A percentile compares a stretch with the other conserved stretches of the same genome.
Evolutionary conservation across 2,797 vertebrate genomes (phyloP).

Genomic region (Microchirus variegatus): DNA sequence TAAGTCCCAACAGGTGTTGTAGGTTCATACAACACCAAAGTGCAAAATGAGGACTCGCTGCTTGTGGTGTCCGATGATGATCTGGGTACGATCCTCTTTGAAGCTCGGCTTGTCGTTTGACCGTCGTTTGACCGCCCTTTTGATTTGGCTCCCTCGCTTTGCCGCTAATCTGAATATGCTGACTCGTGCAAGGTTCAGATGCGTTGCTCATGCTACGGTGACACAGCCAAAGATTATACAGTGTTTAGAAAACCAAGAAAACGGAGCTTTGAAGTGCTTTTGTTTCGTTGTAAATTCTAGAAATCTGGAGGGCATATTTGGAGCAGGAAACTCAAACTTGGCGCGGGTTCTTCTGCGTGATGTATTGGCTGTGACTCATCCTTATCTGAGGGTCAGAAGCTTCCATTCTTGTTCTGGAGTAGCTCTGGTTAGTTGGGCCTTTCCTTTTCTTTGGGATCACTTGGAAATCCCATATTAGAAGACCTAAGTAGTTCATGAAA

Average conservation of each 20-base stretch:
- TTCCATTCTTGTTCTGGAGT: constrained; percentile 2
- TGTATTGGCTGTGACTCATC: constrained; percentile 24
- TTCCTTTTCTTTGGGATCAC: too few relatives aligned
- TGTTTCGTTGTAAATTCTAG: constrained; percentile 36
- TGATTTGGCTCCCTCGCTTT: not conserved
- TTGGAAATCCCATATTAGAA: too few relatives aligned
- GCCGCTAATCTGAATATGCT: not conserved
- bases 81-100: not conserved
- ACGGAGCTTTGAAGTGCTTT: constrained; percentile 39
- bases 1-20: not conserved
- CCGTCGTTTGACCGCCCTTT: not conserved
- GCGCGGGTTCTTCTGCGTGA: constrained; percentile 18
- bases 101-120: constrained; percentile 7
- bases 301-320: constrained; percentile 59
- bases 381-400: constrained; percentile 29
- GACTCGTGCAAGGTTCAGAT: constrained; percentile 28
- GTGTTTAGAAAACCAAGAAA: constrained; percentile 38
- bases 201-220: constrained; percentile 15
- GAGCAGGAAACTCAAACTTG: constrained; percentile 37
- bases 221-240: constrained; percentile 33
- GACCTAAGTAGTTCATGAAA: too few relatives aligned
- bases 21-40: not conserved
- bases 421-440: not conserved
- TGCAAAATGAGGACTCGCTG: not conserved
- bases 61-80: not conserved